Evolutionary conservation across 30 jellyfish, hydroid and myxozoan genomes (phyloP).

Genomic region (Clytia hemisphaerica): DNA sequence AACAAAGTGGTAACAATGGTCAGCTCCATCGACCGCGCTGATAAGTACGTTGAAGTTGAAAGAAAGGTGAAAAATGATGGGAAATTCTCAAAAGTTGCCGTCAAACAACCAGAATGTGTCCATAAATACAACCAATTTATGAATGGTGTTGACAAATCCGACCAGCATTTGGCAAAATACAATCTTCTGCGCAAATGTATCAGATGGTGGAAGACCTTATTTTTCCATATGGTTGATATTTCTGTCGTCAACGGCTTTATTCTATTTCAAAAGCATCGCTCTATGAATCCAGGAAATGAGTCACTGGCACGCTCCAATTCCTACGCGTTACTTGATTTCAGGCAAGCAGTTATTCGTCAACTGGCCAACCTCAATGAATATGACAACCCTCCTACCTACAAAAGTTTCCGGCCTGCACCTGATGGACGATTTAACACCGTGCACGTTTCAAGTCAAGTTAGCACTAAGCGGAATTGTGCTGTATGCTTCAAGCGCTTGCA

Average conservation of each 20-base stretch:
- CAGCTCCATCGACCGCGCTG: constrained; percentile 5
- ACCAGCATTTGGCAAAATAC: constrained; percentile 12
- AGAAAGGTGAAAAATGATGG: background rate
- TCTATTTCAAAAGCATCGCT: constrained; percentile 9
- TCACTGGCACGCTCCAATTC: background rate
- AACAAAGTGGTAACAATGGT: too few species aligned
- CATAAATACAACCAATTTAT: constrained; percentile 15
- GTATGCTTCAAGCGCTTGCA: background rate
- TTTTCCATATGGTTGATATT: constrained; percentile 28
- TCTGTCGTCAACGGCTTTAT: constrained; percentile 20
- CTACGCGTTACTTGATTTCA: background rate
- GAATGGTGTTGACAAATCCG: constrained; percentile 43
- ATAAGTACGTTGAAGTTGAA: constrained; percentile 1
- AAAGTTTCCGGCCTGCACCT: background rate
- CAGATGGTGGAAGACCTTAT: constrained; percentile 22
- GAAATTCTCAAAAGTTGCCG: too few species aligned
- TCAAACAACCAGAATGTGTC: constrained; percentile 19
- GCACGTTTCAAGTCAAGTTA: background rate
- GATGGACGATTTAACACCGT: background rate
- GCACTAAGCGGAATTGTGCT: background rate
- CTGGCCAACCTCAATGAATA: background rate
- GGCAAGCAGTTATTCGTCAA: background rate
- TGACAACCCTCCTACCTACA: background rate
- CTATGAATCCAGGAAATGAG: background rate
- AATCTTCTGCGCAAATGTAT: constrained; percentile 14